Conservation (phyloP, 2,113 vertebrate genomes). For the Mustelus asterias region DNA sequence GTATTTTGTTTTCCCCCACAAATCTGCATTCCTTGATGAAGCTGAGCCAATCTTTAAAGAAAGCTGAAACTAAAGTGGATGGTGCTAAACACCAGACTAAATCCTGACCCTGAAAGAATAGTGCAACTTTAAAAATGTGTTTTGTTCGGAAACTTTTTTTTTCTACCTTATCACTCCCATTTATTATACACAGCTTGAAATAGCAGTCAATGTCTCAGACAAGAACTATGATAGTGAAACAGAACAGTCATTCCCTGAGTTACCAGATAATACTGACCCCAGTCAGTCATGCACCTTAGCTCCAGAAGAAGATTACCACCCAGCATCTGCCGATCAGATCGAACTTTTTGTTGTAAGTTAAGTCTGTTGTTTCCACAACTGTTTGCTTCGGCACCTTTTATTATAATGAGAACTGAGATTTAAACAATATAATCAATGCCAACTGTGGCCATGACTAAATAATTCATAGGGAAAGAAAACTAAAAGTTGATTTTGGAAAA, state of each 20-base stretch:
- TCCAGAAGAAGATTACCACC: conserved; percentile 44
- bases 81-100: neutral
- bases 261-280: conserved; percentile 48
- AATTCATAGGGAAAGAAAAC: neutral
- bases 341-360: conserved; percentile 64
- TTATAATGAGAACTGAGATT: neutral
- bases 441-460: neutral
- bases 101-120: neutral
- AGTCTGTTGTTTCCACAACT: conserved; percentile 25
- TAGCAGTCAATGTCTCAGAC: conserved; percentile 66
- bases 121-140: neutral
- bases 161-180: conserved; percentile 37
- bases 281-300: conserved; percentile 40
- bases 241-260: conserved; percentile 52
- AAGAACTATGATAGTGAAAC: conserved; percentile 50
- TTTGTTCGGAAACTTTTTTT: conserved; percentile 24
- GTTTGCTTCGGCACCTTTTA: neutral
- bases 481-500: neutral
- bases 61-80: neutral
- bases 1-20: neutral
- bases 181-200: conserved; percentile 70
- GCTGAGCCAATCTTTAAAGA: neutral
- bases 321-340: conserved; percentile 56
- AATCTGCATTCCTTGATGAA: conserved; percentile 5
- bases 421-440: neutral